Evolutionary conservation across 2,888 invertebrate genomes (phyloP), one percentile per base, ranked within the genome.

Genomic region (Lottia scabra): DNA sequence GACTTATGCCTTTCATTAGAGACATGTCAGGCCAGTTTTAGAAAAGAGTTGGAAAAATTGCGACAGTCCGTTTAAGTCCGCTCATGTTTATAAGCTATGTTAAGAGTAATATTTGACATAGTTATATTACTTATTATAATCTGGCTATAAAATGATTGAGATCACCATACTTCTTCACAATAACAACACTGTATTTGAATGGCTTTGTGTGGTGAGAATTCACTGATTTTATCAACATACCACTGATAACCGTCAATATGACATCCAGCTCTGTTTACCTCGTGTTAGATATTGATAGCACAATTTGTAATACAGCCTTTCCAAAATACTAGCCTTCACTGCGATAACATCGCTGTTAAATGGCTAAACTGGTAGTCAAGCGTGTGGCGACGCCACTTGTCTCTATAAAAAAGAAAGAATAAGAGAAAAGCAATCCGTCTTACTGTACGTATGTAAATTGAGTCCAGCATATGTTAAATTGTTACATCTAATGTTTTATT

Each of bases 211-310:
- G 23, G 19, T 2, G 19, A 23, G 56, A 56, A 56, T 56, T 19
- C 15, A 56, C 56, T 23, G 56, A 56, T 56, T 19, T 56, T 23
- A 56, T 56, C 56, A 56, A 3, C 19, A 10, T 23, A 56, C 56
- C 19, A 19, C 12, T 23, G 23, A 56, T 56, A 56, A 23, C 56
- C 56, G 56, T 12, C 56, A 56, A 56, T 10, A 56, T 13, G 56
- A 56, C 56, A 56, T 23, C 8, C 13, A 23, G 56, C 23, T 56
- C 56, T 56, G 56, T 56, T 56, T 56, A 56, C 56, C 56, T 19
- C 19, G 56, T 56, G 56, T 56, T 56, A 56, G 56, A 56, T 56
- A 56, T 56, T 56, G 56, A 23, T 23, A 56, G 56, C 23, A 56
- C 56, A 56, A 56, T 56, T 56, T 56, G 56, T 56, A 23, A 56